Percentiles rank a stretch among this genome's conserved stretches.
These are phyloP conservation scores for Cichladusa arquata DNA, from an alignment of 2,113 vertebrate genomes.

Conservation along the genomic window DNA sequence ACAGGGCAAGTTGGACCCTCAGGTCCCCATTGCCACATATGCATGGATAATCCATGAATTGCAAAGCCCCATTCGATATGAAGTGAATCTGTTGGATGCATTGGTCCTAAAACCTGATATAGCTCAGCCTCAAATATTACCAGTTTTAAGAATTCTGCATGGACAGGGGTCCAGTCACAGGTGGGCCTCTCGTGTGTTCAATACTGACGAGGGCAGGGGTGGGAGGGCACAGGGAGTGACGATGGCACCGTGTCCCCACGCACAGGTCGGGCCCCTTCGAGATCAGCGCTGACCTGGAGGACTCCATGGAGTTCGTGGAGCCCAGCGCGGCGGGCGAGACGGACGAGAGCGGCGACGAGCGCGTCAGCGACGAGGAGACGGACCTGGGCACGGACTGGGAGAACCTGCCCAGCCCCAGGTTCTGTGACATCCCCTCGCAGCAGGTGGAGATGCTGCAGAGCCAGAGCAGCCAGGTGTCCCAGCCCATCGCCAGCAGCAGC, in stretches of 20 bases:
- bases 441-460: slow-evolving; percentile 91
- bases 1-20: background rate
- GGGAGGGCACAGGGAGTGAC: background rate
- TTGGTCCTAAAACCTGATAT: background rate
- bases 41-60: background rate
- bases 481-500: slow-evolving; percentile 81
- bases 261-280: slow-evolving; percentile 92
- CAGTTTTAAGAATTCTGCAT: background rate
- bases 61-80: background rate
- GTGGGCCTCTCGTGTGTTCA: background rate
- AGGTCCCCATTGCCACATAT: background rate
- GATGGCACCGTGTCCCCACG: background rate
- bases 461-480: slow-evolving; percentile 84
- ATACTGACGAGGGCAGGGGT: accelerated
- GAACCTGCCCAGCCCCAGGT: slow-evolving; percentile 93
- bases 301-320: slow-evolving; percentile 97
- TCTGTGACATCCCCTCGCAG: slow-evolving; percentile 98
- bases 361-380: slow-evolving; percentile 90
- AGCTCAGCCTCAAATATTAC: background rate
- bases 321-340: slow-evolving; percentile 83
- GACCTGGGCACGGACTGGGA: slow-evolving; percentile 98
- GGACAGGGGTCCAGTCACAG: background rate
- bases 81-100: background rate
- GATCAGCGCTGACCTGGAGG: slow-evolving; percentile 90
- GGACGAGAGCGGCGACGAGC: slow-evolving; percentile 92